Conservation (phyloP, 2,113 vertebrate species). For the Fulmarus glacialis region DNA sequence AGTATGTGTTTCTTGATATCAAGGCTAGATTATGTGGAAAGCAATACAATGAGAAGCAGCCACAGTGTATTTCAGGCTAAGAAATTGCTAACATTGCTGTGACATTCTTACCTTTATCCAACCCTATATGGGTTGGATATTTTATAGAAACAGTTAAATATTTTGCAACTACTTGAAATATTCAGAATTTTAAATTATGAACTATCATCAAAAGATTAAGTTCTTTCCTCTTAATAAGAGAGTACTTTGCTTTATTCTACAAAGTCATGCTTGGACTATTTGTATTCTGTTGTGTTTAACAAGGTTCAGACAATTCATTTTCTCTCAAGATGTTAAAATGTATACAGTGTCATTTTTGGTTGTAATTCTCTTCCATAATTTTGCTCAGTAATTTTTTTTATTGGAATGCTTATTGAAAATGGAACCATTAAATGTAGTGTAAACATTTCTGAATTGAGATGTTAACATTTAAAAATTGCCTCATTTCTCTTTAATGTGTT, state of each 20-base stretch:
- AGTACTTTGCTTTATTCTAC: background rate
- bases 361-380: slow-evolving; percentile 29
- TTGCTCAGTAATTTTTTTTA: slow-evolving; percentile 7
- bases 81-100: background rate
- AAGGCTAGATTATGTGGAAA: background rate
- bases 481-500: slow-evolving; percentile 66
- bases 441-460: slow-evolving; percentile 68
- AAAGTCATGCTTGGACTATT: background rate
- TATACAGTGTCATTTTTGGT: background rate
- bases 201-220: background rate
- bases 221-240: background rate
- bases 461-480: slow-evolving; percentile 74
- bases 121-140: background rate
- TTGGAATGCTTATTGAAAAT: slow-evolving; percentile 46
- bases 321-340: background rate
- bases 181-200: background rate
- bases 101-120: background rate
- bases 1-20: background rate
- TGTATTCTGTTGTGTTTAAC: background rate
- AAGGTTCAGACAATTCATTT: background rate
- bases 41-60: background rate
- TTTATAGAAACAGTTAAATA: background rate
- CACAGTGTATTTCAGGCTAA: background rate
- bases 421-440: slow-evolving; percentile 52
- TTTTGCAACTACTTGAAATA: background rate